Base-by-base conservation (phyloP, 2,797 vertebrate genomes). In the Pachyuromys duprasi region DNA sequence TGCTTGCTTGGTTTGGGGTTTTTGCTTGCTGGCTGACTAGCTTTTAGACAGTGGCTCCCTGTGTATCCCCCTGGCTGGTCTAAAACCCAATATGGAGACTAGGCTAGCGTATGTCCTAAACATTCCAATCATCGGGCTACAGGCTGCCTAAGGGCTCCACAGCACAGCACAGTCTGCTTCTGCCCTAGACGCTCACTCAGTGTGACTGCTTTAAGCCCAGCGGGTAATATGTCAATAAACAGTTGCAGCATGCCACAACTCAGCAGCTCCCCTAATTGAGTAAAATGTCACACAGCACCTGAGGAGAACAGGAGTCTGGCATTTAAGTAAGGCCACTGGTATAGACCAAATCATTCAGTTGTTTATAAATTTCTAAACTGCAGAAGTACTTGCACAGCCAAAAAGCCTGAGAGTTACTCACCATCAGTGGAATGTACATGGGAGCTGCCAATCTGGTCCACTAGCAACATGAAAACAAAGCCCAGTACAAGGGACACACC, bases 401-500 rank as follows among this genome's bases (percentile, higher is more conserved):
- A 45, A 5, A 31, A 49, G 91, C 28, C 5, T 53, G 74, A 39
- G 60, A 67, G 94, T 17, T 94, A 98, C 99, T 97, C 96, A 99
- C 99, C 99, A 26, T 99, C 99, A 92, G 98, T 90, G 98, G 98
- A 98, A 98, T 99, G 99, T 89, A 99, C 98, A 12, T 99, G 99
- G 87, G 99, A 99, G 86, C 99, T 99, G 96, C 99, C 99, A 75
- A 99, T 99, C 98, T 99, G 99, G 98, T 99, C 99, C 94, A 99
- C 99, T 83, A 99, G 97, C 18, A 99, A 98, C 99, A 99, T 99
- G 96, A 99, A 99, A 96, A 99, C 99, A 49, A 99, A 99, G 96
- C 99, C 99, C 0, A 99, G 98, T 1, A 99, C 99, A 24, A 99
- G 99, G 18, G 99, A 99, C 45, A 99, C 98, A 0, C 99, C 99